These are phyloP conservation scores for Chaetura pelagica DNA, from an alignment of 2,113 vertebrate species.

Conservation along the genomic window DNA sequence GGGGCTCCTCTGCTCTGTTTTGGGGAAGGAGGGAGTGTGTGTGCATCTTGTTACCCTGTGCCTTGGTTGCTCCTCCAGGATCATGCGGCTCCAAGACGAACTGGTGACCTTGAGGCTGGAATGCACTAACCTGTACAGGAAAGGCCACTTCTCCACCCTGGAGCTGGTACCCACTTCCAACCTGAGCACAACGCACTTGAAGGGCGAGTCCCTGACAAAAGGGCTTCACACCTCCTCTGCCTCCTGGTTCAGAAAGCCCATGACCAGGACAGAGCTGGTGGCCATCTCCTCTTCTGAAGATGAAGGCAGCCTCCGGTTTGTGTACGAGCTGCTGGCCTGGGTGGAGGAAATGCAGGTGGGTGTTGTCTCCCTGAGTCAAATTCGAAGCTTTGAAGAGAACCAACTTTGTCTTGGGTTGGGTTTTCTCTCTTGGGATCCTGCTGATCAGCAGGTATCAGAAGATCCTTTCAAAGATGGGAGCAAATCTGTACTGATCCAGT, in stretches of 20 bases:
- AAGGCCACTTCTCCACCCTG: constrained; percentile 87
- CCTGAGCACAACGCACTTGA: constrained; percentile 70
- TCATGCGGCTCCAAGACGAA: constrained; percentile 91
- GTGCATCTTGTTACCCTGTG: fast-evolving
- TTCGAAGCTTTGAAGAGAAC: not conserved
- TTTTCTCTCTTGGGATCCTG: not conserved
- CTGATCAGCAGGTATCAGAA: not conserved
- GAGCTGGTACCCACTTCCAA: constrained; percentile 76
- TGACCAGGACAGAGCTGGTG: constrained; percentile 90
- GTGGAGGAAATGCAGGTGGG: constrained; percentile 96
- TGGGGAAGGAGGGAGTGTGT: fast-evolving
- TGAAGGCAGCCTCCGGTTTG: constrained; percentile 93
- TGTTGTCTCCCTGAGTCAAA: not conserved
- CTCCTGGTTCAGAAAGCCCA: constrained; percentile 90
- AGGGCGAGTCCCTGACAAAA: constrained; percentile 75
- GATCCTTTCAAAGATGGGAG: not conserved
- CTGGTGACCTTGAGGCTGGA: constrained; percentile 91
- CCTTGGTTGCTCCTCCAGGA: constrained; percentile 70
- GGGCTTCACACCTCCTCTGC: constrained; percentile 81
- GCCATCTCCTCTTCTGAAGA: constrained; percentile 95
- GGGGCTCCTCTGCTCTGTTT: fast-evolving
- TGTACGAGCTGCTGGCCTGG: constrained; percentile 97
- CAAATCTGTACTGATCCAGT: not conserved
- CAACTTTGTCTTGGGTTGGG: not conserved
- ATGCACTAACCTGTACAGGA: constrained; percentile 93